Base-by-base conservation (phyloP, 1,140 invertebrate genomes). In the Caenorhabditis brenneri region DNA sequence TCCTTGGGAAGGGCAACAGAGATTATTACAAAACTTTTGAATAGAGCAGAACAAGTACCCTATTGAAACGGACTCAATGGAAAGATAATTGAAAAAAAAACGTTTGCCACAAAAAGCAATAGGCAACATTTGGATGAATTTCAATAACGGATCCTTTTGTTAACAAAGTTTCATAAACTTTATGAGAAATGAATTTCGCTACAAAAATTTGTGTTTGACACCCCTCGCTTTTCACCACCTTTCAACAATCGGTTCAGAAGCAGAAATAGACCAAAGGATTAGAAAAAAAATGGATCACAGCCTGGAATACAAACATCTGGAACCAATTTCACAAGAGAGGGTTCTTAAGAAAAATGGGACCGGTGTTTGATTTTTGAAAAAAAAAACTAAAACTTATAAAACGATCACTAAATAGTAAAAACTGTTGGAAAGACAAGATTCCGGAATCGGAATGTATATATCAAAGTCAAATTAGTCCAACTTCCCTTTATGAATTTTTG, bases 21-120 rank as follows among this genome's bases (percentile, higher is more conserved):
- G 65, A 74, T 74, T 74, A 74, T 42, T 24, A n/a, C 65, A 42
- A 74, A 42, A 16, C 42, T 27, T n/a, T n/a, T n/a, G n/a, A n/a
- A n/a, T n/a, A n/a, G n/a, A n/a, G n/a, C n/a, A n/a, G n/a, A n/a
- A n/a, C n/a, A n/a, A n/a, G n/a, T n/a, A n/a, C 65, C 33, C 36
- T 12, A 15, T 74, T 12, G 22, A 33, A 42, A 42, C 5, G 58
- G 1, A 42, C 29, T n/a, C n/a, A n/a, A 58, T 12, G 15, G 19
- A 74, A 46, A 74, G 65, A 74, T 24, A 33, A 74, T 36, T 19
- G 3, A n/a, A 15, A 12, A 6, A 36, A 16, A 65, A 6, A 7
- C 2, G 29, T 24, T 24, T 22, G n/a, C 42, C 10, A 55, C 65
- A 46, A 22, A 74, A 74, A 74, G 9, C 27, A 6, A 46, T 36